These are phyloP conservation scores for Pelmatolapia mariae DNA, from an alignment of 2,113 vertebrate genomes.

Conservation along the genomic window DNA sequence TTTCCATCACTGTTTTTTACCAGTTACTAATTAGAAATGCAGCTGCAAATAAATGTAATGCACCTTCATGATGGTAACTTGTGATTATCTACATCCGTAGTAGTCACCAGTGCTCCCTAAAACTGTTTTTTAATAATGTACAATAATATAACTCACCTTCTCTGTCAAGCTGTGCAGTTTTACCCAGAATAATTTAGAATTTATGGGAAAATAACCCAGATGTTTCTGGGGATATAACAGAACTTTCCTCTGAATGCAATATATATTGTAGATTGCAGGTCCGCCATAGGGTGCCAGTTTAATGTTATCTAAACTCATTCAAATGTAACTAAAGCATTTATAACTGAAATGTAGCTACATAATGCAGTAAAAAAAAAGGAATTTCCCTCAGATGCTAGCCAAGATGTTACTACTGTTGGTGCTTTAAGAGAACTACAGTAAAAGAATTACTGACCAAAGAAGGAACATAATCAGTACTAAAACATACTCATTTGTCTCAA, in stretches of 20 bases:
- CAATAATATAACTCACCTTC: not conserved
- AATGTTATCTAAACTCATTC: not conserved
- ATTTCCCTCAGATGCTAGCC: accelerated
- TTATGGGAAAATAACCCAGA: not conserved
- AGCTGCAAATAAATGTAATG: not conserved
- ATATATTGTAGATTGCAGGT: not conserved
- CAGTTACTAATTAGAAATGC: not conserved
- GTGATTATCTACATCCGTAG: accelerated
- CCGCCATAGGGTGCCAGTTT: not conserved
- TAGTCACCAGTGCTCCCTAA: not conserved
- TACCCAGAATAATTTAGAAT: not conserved
- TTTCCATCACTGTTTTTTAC: not conserved
- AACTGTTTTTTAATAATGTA: not conserved
- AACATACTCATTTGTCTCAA: not conserved
- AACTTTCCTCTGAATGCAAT: not conserved
- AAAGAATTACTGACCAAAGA: not conserved
- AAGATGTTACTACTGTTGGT: not conserved
- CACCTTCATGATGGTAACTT: not conserved
- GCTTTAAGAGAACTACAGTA: not conserved
- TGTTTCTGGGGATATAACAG: not conserved
- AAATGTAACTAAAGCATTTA: not conserved
- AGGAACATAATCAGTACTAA: not conserved
- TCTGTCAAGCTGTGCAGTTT: not conserved
- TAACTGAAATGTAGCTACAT: not conserved
- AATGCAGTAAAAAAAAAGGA: not conserved